phyloP scores from a whole-genome alignment of 2,888 invertebrate genomes.

The Temnothorax unifasciatus region DNA sequence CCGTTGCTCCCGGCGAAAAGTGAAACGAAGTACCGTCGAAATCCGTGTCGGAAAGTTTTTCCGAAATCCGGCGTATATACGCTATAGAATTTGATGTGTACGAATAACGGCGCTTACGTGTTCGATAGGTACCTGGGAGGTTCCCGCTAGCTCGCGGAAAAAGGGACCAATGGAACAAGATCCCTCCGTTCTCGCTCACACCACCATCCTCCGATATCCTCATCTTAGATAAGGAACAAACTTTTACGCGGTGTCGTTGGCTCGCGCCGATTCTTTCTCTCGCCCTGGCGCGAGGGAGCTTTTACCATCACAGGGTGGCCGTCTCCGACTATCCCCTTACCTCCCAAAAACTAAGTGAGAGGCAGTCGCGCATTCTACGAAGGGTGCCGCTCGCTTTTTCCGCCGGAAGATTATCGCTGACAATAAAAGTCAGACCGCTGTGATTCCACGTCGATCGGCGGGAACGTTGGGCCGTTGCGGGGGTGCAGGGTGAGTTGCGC shows the following conservation, averaged over 20 bases:
- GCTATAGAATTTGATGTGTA: not conserved
- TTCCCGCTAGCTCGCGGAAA: conserved; percentile 41
- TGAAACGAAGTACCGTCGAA: conserved; percentile 69
- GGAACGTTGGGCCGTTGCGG: conserved; percentile 17
- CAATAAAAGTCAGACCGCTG: conserved; percentile 73
- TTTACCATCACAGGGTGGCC: conserved; percentile 59
- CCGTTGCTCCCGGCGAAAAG: conserved; percentile 55
- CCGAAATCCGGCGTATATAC: conserved; percentile 54
- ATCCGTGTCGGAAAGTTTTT: conserved; percentile 64
- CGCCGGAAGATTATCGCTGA: conserved; percentile 74
- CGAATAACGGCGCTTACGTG: conserved; percentile 54
- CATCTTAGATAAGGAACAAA: conserved; percentile 72
- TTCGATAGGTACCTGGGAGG: conserved; percentile 58
- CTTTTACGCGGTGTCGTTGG: conserved; percentile 72
- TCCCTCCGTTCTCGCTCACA: not conserved
- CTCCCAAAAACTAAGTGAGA: conserved; percentile 53
- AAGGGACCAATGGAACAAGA: conserved; percentile 23
- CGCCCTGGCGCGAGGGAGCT: conserved; percentile 57
- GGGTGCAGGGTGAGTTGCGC: conserved; percentile 52
- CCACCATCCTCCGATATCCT: conserved; percentile 60
- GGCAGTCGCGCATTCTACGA: conserved; percentile 59
- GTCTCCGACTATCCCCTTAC: conserved; percentile 57
- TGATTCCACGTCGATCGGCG: conserved; percentile 68
- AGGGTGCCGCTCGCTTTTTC: conserved; percentile 65
- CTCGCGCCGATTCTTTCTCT: conserved; percentile 64